phyloP scores from a whole-genome alignment of 2,113 vertebrate species.

The Rhombomys opimus region DNA sequence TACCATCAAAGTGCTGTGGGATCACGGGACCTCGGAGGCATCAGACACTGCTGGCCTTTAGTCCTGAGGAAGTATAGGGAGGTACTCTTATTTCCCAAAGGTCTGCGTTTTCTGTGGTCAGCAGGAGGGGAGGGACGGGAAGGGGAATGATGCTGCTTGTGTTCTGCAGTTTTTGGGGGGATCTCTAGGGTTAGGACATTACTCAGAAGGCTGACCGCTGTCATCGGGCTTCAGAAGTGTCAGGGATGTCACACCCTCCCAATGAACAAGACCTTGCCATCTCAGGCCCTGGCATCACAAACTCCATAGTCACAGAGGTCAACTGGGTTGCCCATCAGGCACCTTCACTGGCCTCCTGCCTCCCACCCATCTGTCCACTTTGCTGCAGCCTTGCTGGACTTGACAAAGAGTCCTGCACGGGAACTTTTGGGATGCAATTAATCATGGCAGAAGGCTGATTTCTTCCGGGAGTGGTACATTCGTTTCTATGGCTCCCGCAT shows the following conservation, averaged over 20 bases:
- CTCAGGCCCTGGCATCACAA: not conserved
- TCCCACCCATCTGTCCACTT: fast-evolving
- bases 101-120: not conserved
- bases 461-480: not conserved
- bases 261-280: not conserved
- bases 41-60: not conserved
- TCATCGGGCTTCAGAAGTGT: not conserved
- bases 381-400: not conserved
- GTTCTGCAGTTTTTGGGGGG: fast-evolving
- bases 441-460: not conserved
- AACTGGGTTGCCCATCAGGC: too few relatives aligned
- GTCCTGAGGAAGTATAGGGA: not conserved
- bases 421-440: not conserved
- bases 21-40: fast-evolving
- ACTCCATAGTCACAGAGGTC: fast-evolving
- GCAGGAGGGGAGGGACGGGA: not conserved
- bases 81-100: not conserved
- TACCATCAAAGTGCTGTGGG: too few relatives aligned
- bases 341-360: fast-evolving
- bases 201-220: not conserved
- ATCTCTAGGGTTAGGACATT: too few relatives aligned
- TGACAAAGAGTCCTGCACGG: not conserved
- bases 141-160: not conserved
- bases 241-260: not conserved
- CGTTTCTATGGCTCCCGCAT: not conserved